These are phyloP conservation scores for Polyergus mexicanus DNA, from an alignment of 1,140 invertebrate genomes.

Conservation along the genomic window DNA sequence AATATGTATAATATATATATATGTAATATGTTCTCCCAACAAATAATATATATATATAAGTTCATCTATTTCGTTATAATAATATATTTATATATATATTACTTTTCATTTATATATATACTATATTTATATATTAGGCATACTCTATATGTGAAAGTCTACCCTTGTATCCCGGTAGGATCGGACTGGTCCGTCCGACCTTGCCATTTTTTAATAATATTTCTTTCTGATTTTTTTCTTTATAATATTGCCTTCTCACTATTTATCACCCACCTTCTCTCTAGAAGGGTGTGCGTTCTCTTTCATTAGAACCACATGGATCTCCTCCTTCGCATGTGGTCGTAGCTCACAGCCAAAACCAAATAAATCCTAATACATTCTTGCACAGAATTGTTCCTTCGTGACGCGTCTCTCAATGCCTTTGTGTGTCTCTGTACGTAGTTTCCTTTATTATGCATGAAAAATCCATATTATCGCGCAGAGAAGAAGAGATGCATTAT, in stretches of 20 bases:
- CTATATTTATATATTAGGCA: conserved; percentile 82
- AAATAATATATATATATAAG: conserved; percentile 84
- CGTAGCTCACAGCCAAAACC: conserved; percentile 81
- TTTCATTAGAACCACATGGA: conserved; percentile 56
- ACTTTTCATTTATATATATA: conserved; percentile 70
- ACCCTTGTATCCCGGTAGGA: conserved; percentile 85
- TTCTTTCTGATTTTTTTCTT: conserved; percentile 70
- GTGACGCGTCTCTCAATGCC: background rate
- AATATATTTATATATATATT: conserved; percentile 66
- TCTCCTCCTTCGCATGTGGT: conserved; percentile 61
- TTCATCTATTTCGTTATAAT: conserved; percentile 71
- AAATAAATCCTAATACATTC: conserved; percentile 47
- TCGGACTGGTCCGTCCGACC: conserved; percentile 68
- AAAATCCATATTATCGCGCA: conserved; percentile 8
- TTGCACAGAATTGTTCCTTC: conserved; percentile 38
- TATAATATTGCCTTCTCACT: conserved; percentile 63
- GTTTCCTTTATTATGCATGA: conserved; percentile 40
- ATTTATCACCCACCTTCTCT: conserved; percentile 64
- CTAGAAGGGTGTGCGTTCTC: conserved; percentile 55
- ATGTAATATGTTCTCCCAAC: conserved; percentile 84
- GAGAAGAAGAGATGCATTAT: conserved; percentile 63
- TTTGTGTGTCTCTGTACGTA: background rate
- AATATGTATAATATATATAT: conserved; percentile 82
- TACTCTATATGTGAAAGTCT: conserved; percentile 82
- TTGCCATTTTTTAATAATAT: conserved; percentile 63